phyloP scores from a whole-genome alignment of 2,797 vertebrate species.

The Sebastes nivosus region DNA sequence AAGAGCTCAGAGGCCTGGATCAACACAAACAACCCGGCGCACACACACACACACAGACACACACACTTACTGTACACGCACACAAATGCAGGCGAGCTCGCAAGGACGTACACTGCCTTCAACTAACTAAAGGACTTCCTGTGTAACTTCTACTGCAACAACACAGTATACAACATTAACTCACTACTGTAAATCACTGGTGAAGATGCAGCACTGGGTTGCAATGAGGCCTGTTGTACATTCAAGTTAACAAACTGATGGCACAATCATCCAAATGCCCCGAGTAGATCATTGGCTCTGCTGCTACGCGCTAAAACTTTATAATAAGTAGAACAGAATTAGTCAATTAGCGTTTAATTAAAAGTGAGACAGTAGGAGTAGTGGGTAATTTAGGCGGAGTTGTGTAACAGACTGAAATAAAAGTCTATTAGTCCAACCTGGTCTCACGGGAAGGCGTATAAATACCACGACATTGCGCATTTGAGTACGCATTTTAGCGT shows the following conservation, averaged over 20 bases:
- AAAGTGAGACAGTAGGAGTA: not conserved
- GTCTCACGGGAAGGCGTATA: no score
- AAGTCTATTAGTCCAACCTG: no score
- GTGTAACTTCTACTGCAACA: conserved; percentile 12
- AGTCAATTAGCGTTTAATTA: not conserved
- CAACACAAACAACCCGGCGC: conserved; percentile 74
- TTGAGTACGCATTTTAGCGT: no score
- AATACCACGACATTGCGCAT: no score
- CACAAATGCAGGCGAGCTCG: conserved; percentile 1
- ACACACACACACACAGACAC: conserved; percentile 23
- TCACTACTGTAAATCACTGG: not conserved
- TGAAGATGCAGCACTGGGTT: not conserved
- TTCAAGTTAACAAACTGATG: conserved; percentile 4
- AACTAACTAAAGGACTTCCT: conserved; percentile 46
- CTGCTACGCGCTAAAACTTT: not conserved
- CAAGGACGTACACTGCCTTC: conserved; percentile 18
- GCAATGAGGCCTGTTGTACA: not conserved
- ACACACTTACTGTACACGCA: conserved; percentile 11
- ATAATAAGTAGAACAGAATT: not conserved
- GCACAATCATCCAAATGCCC: not conserved
- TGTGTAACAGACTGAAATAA: not conserved
- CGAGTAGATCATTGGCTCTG: not conserved
- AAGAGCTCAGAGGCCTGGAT: conserved; percentile 73
- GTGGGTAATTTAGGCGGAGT: not conserved
- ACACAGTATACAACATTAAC: not conserved